Percentiles rank a stretch among this genome's conserved stretches.
These are phyloP conservation scores for Pangasius djambal DNA, from an alignment of 2,797 vertebrate genomes.

Conservation along the genomic window DNA sequence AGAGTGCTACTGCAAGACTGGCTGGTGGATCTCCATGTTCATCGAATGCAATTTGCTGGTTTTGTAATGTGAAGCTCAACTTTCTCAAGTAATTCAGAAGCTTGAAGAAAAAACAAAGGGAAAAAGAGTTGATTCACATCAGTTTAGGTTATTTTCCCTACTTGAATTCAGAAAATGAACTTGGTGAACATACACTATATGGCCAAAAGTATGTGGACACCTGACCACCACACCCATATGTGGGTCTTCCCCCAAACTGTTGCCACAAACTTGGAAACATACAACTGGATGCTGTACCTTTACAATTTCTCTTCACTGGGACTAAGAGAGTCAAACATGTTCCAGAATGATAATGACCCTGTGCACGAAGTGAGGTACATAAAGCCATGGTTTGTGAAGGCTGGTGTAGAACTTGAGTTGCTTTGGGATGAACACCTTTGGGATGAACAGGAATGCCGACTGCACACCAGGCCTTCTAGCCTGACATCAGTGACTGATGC, in stretches of 20 bases:
- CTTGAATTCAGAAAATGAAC: background rate
- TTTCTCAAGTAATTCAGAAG: conserved; percentile 78
- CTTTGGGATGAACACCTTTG: background rate
- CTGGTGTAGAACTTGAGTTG: background rate
- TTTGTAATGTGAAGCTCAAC: conserved; percentile 79
- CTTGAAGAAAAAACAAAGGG: conserved; percentile 60
- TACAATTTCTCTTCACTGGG: background rate
- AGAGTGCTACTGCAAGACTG: conserved; percentile 74
- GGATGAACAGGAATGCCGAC: background rate
- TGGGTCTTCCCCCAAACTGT: too few species aligned
- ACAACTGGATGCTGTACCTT: background rate
- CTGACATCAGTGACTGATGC: background rate
- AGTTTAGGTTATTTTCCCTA: background rate
- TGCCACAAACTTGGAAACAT: background rate
- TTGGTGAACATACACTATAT: background rate
- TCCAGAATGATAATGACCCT: background rate
- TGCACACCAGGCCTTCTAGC: background rate
- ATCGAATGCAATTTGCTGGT: conserved; percentile 74
- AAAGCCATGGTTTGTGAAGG: background rate
- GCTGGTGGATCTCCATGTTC: conserved; percentile 69
- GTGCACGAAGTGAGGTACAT: background rate
- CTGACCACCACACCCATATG: background rate
- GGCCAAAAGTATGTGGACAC: background rate
- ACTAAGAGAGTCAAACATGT: background rate
- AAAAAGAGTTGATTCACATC: background rate